Conservation (phyloP, 2,113 vertebrate genomes). For the Pteruthius melanotis region DNA sequence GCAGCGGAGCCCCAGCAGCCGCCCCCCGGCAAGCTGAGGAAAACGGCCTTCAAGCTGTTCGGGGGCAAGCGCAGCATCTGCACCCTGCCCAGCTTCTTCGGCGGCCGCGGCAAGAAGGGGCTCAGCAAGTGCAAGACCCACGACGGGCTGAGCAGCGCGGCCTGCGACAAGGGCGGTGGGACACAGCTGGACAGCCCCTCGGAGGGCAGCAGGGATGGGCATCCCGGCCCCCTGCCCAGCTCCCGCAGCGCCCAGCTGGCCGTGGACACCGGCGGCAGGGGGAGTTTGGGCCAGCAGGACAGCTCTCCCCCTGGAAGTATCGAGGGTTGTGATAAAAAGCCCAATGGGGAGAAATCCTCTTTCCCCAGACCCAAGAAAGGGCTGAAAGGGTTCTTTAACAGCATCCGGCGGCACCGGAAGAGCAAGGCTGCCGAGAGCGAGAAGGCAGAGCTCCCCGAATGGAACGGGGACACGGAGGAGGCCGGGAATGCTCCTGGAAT, state of each 20-base stretch:
- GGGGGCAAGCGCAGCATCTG: slow-evolving; percentile 91
- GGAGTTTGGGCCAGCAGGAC: slow-evolving; percentile 54
- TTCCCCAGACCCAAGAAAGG: slow-evolving; percentile 83
- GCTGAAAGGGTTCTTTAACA: slow-evolving; percentile 90
- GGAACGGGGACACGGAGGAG: slow-evolving; percentile 46
- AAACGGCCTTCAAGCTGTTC: slow-evolving; percentile 90
- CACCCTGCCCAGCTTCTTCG: slow-evolving; percentile 91
- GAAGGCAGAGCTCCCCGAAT: slow-evolving; percentile 64
- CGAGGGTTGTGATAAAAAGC: slow-evolving; percentile 77
- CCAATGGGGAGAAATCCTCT: slow-evolving; percentile 68
- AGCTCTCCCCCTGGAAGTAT: slow-evolving; percentile 51
- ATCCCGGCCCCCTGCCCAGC: slow-evolving; percentile 18
- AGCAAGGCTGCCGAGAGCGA: slow-evolving; percentile 76
- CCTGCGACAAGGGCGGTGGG: slow-evolving; percentile 55
- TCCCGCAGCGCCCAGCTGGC: slow-evolving; percentile 69
- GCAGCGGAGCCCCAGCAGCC: slow-evolving; percentile 18
- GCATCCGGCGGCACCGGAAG: slow-evolving; percentile 88
- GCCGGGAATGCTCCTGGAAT: neutral
- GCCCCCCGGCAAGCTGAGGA: slow-evolving; percentile 82
- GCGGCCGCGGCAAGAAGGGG: slow-evolving; percentile 84
- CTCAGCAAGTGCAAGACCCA: slow-evolving; percentile 92
- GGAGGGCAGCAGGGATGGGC: neutral
- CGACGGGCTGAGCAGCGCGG: slow-evolving; percentile 79
- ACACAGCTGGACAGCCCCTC: neutral
- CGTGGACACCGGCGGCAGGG: neutral